Base-by-base conservation (phyloP, 2,113 vertebrate genomes). In the Oophaga pumilio region DNA sequence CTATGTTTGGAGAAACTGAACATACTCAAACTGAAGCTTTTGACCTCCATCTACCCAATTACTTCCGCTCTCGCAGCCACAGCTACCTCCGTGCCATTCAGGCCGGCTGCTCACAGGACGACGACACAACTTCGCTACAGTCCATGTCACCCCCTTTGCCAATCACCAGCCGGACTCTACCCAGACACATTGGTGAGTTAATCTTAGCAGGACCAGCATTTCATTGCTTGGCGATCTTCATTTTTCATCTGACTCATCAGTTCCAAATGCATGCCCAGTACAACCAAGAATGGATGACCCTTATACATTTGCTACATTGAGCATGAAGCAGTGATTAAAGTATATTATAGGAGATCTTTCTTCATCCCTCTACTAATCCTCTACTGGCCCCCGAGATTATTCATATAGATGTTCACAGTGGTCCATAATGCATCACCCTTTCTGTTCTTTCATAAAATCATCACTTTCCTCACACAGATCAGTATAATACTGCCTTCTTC, bases 71-170 rank as follows among this genome's bases (percentile, higher is more conserved):
- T 83, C 96, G 98, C 90, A 99, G 97, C 95, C 98, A 99, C 94
- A 99, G 98, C 94, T 99, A 99, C 94, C 97, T 99, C 92, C 96
- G 97, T n/a, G 98, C 98, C 93, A 99, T 99, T 91, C 98, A 99
- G 92, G 98, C 97, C 0, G 98, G 98, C 93, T 99, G 98, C 90
- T 99, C 98, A 50, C 97, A 99, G 92, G 98, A 99, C 0, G 97
- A 99, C 71, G 98, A 99, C 94, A 95, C 95, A 0, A 93, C 95
- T 53, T 99, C 98, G 74, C 71, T 98, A 24, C 97, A 97, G 90
- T 99, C 98, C 20, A 95, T 97, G 91, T 99, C 97, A 18, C 97
- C 97, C 0, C 97, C 98, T 0, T 96, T 95, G 3, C 93, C 94
- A 15, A 94, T 96, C 91, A 97, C 96, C 76, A 96, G 98, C 89